These are phyloP conservation scores for Phoeniculus purpureus DNA, from an alignment of 2,797 vertebrate genomes.

Conservation along the genomic window DNA sequence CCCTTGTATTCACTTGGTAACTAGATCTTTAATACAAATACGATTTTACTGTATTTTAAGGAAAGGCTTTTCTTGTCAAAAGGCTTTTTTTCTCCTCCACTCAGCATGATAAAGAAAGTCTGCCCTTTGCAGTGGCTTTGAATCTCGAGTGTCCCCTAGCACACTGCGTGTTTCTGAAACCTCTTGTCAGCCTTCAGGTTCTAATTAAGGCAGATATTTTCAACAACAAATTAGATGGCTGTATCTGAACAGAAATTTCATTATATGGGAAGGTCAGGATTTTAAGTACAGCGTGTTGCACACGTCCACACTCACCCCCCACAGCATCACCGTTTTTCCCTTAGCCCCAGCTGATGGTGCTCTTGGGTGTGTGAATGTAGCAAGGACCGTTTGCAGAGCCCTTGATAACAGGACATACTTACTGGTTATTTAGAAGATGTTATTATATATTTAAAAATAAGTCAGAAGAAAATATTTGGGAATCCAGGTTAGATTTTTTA, in stretches of 20 bases:
- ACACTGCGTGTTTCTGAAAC: neutral
- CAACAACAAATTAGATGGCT: neutral
- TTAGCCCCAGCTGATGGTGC: neutral
- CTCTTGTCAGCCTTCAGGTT: neutral
- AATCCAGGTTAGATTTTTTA: neutral
- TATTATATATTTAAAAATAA: neutral
- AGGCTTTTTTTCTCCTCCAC: neutral
- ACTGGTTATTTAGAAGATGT: neutral
- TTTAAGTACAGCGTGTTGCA: neutral
- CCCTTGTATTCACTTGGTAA: neutral
- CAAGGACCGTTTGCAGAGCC: neutral
- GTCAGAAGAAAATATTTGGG: neutral
- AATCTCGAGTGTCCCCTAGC: neutral
- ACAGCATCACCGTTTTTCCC: neutral
- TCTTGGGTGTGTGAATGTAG: neutral
- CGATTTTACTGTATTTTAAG: neutral
- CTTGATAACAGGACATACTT: neutral
- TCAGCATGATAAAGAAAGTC: neutral
- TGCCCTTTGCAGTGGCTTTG: neutral
- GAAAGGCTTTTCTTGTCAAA: neutral
- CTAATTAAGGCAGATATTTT: neutral
- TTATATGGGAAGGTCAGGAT: neutral
- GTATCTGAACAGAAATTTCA: neutral
- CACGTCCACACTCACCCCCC: neutral
- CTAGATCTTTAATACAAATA: neutral